Conservation (phyloP, 2,113 vertebrate genomes). For the Corvus cornix region DNA sequence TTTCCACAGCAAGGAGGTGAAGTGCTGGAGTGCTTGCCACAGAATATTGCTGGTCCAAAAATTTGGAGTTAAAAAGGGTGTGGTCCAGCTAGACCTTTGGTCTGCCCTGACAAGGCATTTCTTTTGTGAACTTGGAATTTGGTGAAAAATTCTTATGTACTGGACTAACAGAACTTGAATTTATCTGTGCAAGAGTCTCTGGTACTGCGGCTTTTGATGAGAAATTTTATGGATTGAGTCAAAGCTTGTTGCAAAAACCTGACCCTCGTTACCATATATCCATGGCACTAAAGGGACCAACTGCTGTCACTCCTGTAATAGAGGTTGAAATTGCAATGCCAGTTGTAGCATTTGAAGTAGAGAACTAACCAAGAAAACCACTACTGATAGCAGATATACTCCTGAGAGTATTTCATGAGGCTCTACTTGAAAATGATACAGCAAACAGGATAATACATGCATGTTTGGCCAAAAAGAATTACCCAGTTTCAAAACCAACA, state of each 20-base stretch:
- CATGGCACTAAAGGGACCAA: background rate
- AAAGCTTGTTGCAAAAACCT: background rate
- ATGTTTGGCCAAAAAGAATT: background rate
- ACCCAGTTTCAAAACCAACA: background rate
- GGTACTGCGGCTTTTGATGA: background rate
- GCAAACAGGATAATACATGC: background rate
- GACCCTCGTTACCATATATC: background rate
- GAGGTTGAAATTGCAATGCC: background rate
- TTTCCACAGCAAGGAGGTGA: background rate
- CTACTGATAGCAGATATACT: background rate
- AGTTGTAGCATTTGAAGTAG: background rate
- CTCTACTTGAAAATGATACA: background rate
- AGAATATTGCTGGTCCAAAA: background rate
- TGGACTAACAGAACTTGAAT: background rate
- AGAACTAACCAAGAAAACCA: background rate
- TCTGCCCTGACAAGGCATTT: background rate
- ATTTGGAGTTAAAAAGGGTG: background rate
- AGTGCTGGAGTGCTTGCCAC: fast-evolving
- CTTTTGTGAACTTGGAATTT: background rate
- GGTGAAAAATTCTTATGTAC: background rate
- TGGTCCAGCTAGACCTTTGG: background rate
- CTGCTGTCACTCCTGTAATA: background rate
- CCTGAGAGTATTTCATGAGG: background rate
- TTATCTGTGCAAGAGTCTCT: background rate
- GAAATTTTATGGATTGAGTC: background rate